Conservation (phyloP, 2,888 invertebrate species). For the Zygaena filipendulae region DNA sequence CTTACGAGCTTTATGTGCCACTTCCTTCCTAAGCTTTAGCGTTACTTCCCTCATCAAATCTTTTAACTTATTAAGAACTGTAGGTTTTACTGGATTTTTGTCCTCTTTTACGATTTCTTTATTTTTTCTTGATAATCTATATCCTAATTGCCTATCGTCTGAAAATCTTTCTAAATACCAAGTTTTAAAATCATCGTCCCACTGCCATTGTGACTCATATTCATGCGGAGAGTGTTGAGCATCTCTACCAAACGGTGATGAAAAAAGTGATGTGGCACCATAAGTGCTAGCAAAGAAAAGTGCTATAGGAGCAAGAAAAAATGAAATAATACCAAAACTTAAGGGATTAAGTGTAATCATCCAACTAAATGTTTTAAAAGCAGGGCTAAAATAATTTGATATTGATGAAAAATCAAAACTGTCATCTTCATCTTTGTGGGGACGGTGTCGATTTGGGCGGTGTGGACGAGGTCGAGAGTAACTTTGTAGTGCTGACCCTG, state of each 20-base stretch:
- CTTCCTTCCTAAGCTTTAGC: constrained; percentile 24
- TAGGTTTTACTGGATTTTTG: constrained; percentile 19
- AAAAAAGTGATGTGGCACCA: constrained; percentile 70
- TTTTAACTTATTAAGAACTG: constrained; percentile 32
- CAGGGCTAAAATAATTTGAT: constrained; percentile 55
- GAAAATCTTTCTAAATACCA: too few relatives aligned
- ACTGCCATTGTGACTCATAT: constrained; percentile 65
- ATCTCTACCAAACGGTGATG: constrained; percentile 65
- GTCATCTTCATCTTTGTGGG: constrained; percentile 50
- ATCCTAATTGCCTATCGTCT: constrained; percentile 22
- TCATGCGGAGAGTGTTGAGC: constrained; percentile 42
- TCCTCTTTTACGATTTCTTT: constrained; percentile 20
- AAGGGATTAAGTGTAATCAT: constrained; percentile 69
- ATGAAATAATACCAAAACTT: constrained; percentile 66
- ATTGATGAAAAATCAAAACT: constrained; percentile 56
- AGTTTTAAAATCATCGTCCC: constrained; percentile 66
- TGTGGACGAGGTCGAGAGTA: too few relatives aligned
- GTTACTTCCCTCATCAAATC: constrained; percentile 31
- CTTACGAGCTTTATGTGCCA: constrained; percentile 24
- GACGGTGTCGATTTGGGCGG: constrained; percentile 33
- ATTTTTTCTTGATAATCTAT: constrained; percentile 22
- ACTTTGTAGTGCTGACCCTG: too few relatives aligned
- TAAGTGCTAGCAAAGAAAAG: constrained; percentile 72
- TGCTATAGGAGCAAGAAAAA: constrained; percentile 72
- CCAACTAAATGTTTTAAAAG: constrained; percentile 60